Evolutionary conservation across 37 sponge, comb jelly and placozoan species (phyloP), one percentile per base, ranked within the genome.

Genomic region (Halisarca cf. caerulea): DNA sequence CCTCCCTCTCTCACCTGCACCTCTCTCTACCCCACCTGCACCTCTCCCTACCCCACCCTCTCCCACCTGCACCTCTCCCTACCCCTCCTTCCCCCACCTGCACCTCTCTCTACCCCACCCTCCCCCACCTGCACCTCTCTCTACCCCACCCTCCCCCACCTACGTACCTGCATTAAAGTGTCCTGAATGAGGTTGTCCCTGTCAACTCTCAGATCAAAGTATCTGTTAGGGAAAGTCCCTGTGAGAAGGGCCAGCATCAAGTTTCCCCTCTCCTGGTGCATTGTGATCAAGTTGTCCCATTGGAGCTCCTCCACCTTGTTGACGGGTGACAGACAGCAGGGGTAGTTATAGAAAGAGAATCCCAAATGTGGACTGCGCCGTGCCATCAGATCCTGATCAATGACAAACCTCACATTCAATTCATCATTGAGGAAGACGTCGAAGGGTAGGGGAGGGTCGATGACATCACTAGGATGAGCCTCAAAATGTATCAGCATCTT

Each of bases 241-340:
- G 87, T 90, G 58, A 92, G 71, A 1, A 97, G 33, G 14, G 89
- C 24, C 30, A 97, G 15, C 44, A 97, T 20, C 9, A 91, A 68
- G 41, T 77, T 35, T 23, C 90, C 86, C 0, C 93, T 44, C 86
- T 97, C 93, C 21, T 80, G 79, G 73, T 82, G 61, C 95, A 90
- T 90, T 43, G 81, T 79, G 38, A 90, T 35, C 58, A 87, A 51
- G 84, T 91, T 94, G 69, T 98, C 99, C n/a, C 60, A 88, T 30
- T 79, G 80, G 37, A 98, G 84, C 59, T 88, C 92, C 83, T 91
- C 89, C 61, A 92, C 88, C 51, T 96, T 98, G 80, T 90, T 93
- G 70, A 86, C 89, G n/a, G 94, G 86, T 17, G 51, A 84, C 40
- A 98, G 83, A 21, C 96, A 84, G 68, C 83, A 98, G 24, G 95